Evolutionary conservation across 2,113 vertebrate genomes (phyloP).

Genomic region (Stigmatopora nigra): DNA sequence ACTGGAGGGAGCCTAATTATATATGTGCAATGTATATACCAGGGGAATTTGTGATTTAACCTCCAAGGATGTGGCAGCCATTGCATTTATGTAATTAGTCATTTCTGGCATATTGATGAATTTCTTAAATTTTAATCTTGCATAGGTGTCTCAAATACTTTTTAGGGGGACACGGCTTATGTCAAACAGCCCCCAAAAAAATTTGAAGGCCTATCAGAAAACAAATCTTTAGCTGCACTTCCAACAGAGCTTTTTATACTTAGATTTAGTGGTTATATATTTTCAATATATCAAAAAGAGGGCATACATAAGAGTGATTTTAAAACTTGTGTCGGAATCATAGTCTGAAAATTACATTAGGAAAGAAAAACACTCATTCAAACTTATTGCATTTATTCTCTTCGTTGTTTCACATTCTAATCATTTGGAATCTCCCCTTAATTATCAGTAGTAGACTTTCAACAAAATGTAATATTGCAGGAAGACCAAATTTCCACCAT

Average conservation of each 20-base stretch:
- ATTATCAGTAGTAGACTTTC: not conserved
- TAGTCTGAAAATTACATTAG: too few relatives aligned
- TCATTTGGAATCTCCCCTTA: not conserved
- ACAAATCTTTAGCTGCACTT: not conserved
- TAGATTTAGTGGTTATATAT: not conserved
- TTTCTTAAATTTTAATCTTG: not conserved
- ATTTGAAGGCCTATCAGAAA: not conserved
- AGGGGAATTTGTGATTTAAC: too few relatives aligned
- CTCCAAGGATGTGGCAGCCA: too few relatives aligned
- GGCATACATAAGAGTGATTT: not conserved
- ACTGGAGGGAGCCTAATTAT: too few relatives aligned
- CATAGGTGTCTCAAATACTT: not conserved
- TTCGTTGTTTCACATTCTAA: not conserved
- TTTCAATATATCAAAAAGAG: not conserved
- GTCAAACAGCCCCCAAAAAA: slow-evolving; percentile 15
- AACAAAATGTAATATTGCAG: not conserved
- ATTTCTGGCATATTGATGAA: not conserved
- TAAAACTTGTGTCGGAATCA: too few relatives aligned
- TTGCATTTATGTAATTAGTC: too few relatives aligned
- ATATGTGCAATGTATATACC: too few relatives aligned
- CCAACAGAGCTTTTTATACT: not conserved
- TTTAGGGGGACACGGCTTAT: not conserved
- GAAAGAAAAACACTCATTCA: not conserved
- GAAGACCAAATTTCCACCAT: not conserved
- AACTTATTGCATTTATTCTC: not conserved